Evolutionary conservation across 2,797 vertebrate species (phyloP), one percentile per base, ranked within the genome.

Genomic region (Brachyalestes nurse): DNA sequence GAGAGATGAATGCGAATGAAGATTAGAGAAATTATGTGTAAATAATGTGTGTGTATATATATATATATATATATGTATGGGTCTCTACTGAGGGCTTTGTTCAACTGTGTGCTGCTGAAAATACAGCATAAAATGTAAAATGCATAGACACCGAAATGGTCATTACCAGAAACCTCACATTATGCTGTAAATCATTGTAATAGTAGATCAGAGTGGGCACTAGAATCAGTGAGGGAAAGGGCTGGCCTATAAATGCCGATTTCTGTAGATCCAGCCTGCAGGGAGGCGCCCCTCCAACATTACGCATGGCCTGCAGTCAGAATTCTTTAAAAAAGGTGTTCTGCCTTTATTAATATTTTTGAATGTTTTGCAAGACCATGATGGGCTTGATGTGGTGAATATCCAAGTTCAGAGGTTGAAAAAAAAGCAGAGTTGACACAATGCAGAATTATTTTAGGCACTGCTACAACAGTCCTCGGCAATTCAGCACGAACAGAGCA

Each of bases 1-100:
- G 58, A 62, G 47, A 75, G 62, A 53, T 78, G 49, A 79, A 71
- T 42, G 28, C 16, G 17, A 78, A 78, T 67, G 75, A 40, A 69
- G 57, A 40, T 62, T n/a, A n/a, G n/a, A n/a, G n/a, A n/a, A n/a
- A n/a, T n/a, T n/a, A n/a, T n/a, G n/a, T n/a, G n/a, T n/a, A n/a
- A n/a, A n/a, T n/a, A n/a, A n/a, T n/a, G n/a, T n/a, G n/a, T n/a
- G n/a, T n/a, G n/a, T n/a, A n/a, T n/a, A n/a, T n/a, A n/a, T n/a
- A n/a, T n/a, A n/a, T n/a, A 34, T 34, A 34, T 34, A 4, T 2
- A 34, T 34, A 34, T 34, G 34, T 34, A 2, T 34, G 34, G 34
- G 2, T 34, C 4, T 47, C 45, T 0, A n/a, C 78, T 10, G 60
- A 49, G 17, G 23, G 42, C 38, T 72, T 71, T 66, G 16, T 14